Base-by-base conservation (phyloP, 2,888 invertebrate genomes). In the Lasioglossum lativentre region DNA sequence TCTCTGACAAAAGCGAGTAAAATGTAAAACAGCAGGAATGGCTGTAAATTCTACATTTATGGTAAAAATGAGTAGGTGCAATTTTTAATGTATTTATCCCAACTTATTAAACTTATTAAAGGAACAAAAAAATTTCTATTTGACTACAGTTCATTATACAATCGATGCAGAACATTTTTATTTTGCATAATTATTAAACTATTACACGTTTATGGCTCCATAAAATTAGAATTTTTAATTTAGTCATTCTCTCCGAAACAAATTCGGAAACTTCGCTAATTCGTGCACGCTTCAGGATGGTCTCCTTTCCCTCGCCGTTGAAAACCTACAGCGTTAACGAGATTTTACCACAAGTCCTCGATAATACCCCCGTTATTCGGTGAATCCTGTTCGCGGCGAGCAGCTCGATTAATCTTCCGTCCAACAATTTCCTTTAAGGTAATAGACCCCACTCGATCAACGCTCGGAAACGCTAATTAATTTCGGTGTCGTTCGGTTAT, bases 341-440 rank as follows among this genome's bases (percentile, higher is more conserved):
- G 19, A 47, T 72, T 66, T 56, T 45, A 19, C 4, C 23, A 27
- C 52, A 23, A n/a, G n/a, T 23, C n/a, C 4, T n/a, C 12, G 34
- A 23, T 56, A 68, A 82, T 68, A 40, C 40, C 23, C 27, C 34
- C 8, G 52, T 80, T 73, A 73, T 30, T 30, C 70, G 4, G 14
- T 4, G 42, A 42, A 45, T 27, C 23, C 16, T 6, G 27, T 23
- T 71, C 30, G 42, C 16, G 12, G 5, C 27, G 30, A 40, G n/a
- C 14, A 19, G 23, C 19, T 34, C 81, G 82, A 74, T 82, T 77
- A 77, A 82, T 82, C 66, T 30, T n/a, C 78, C 72, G 42, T 19
- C 14, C 19, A 27, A 38, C 38, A 47, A 42, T 66, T 47, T 76
- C 52, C 75, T 66, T 52, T 59, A 75, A 38, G n/a, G 27, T 38